Evolutionary conservation across 1,140 invertebrate species (phyloP), one percentile per base, ranked within the genome.

Genomic region (Daktulosphaira vitifoliae): DNA sequence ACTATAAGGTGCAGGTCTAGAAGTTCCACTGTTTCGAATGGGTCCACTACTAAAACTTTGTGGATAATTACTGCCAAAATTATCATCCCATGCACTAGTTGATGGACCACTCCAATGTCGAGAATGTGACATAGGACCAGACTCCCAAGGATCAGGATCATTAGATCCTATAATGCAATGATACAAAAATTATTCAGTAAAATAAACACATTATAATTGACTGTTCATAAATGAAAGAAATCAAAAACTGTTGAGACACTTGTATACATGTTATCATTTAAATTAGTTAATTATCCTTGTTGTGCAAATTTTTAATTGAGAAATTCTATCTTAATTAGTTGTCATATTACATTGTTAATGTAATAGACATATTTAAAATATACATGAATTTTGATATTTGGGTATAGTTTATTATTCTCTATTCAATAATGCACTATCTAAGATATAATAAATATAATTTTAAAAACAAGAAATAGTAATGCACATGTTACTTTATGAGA

Each of bases 121-220:
- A 23, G 54, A 67, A 25, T 67, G 29, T 15, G 65, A 48, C 33
- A 56, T 66, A 52, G 69, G 66, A 22, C 65, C 65, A 11, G 66
- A 69, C 3, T 72, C 71, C 64, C 73, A 73, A 37, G 68, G 52
- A 20, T 67, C 71, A 16, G 72, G 68, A 42, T 68, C 68, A 65
- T 66, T 62, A 59, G 65, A 59, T 44, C 62, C 66, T 51, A 65
- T 46, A 56, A 18, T 25, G 2, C 42, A n/a, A 42, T 56, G n/a
- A n/a, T n/a, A n/a, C n/a, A n/a, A n/a, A n/a, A n/a, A n/a, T n/a
- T n/a, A n/a, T 53, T 53, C 8, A 23, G 4, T 29, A 53, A n/a
- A 2, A 2, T 7, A 7, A 5, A 5, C 5, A 13, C 13, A 6
- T 13, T 33, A 37, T 33, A n/a, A 13, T 25, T n/a, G 25, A 53